Evolutionary conservation across 2,113 vertebrate species (phyloP).

Genomic region (Cavia aperea): DNA sequence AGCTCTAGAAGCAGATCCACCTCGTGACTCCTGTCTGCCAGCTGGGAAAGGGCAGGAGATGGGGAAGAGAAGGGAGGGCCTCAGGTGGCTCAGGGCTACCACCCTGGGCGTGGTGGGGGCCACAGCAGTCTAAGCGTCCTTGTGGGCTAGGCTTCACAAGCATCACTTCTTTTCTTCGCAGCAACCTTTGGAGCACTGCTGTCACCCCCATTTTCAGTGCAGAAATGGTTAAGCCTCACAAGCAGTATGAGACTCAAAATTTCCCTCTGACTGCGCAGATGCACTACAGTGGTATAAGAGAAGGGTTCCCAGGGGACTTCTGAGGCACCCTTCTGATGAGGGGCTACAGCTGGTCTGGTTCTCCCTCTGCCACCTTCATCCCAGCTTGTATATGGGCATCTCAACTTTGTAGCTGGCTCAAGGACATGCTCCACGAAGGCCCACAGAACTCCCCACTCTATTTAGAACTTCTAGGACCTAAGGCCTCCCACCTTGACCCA

Average conservation of each 20-base stretch:
- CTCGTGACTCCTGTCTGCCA: background rate
- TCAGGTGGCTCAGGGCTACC: background rate
- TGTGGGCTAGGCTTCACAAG: background rate
- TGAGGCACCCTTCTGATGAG: background rate
- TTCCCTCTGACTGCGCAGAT: background rate
- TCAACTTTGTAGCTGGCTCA: background rate
- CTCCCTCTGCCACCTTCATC: background rate
- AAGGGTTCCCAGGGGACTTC: background rate
- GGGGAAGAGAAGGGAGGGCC: background rate
- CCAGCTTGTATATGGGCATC: background rate
- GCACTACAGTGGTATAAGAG: background rate
- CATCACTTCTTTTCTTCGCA: background rate
- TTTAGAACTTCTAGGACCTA: background rate
- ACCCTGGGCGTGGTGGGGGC: background rate
- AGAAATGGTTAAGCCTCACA: background rate
- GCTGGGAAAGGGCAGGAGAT: background rate
- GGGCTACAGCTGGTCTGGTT: background rate
- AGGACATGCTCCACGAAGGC: background rate
- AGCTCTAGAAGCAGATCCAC: slow-evolving; percentile 26
- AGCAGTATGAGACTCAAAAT: background rate
- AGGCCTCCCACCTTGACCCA: background rate
- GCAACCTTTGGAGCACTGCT: background rate
- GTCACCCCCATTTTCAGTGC: background rate
- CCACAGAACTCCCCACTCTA: background rate
- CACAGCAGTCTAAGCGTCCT: background rate